Conservation (phyloP, 2,888 invertebrate species). For the Archips crataeganus region DNA sequence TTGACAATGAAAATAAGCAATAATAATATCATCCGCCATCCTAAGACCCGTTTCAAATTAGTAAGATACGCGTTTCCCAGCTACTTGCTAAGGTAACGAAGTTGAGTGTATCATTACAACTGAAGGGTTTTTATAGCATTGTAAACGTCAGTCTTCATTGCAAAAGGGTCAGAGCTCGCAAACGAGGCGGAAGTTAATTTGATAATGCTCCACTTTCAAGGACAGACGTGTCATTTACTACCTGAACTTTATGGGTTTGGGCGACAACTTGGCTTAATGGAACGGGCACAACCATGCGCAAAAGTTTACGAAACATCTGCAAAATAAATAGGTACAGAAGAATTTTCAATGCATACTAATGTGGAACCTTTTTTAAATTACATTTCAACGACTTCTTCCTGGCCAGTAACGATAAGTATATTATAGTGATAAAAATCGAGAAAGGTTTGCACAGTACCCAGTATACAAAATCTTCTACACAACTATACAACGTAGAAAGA, state of each 20-base stretch:
- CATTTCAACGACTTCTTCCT: no score
- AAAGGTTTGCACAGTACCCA: no score
- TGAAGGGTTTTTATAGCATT: slow-evolving; percentile 55
- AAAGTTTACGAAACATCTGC: background rate
- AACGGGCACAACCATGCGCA: background rate
- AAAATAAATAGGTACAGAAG: background rate
- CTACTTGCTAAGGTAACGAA: slow-evolving; percentile 7
- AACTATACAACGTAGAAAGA: background rate
- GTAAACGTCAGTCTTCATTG: slow-evolving; percentile 70
- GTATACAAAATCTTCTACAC: background rate
- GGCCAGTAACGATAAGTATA: no score
- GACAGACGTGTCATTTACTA: slow-evolving; percentile 24
- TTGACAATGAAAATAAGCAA: background rate
- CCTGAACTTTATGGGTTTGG: slow-evolving; percentile 24
- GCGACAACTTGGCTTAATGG: slow-evolving; percentile 14
- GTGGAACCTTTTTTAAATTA: no score
- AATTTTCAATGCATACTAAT: no score
- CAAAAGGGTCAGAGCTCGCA: slow-evolving; percentile 47
- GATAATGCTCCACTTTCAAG: slow-evolving; percentile 50
- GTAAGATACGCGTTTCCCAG: background rate
- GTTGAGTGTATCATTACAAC: slow-evolving; percentile 40
- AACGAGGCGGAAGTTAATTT: slow-evolving; percentile 52
- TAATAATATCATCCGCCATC: background rate
- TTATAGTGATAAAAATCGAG: no score
- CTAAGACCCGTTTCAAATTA: slow-evolving; percentile 8